Conservation (phyloP, 2,113 vertebrate genomes). For the Azemiops feae region DNA sequence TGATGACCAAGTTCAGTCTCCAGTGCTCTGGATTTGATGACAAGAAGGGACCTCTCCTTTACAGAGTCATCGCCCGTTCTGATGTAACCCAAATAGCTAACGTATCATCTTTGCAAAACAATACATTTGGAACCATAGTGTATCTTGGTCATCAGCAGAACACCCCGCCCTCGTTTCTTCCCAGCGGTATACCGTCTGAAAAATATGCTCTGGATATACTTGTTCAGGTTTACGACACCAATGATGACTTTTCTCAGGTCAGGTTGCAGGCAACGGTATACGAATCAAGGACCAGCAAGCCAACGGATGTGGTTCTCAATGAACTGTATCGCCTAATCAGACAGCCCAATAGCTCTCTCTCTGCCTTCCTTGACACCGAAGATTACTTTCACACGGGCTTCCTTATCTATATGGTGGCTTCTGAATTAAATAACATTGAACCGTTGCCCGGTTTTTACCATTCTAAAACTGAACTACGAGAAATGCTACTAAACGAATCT, state of each 20-base stretch:
- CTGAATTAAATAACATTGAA: slow-evolving; percentile 57
- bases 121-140: slow-evolving; percentile 60
- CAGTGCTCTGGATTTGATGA: slow-evolving; percentile 62
- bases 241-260: slow-evolving; percentile 58
- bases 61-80: slow-evolving; percentile 66
- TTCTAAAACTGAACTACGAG: slow-evolving; percentile 24
- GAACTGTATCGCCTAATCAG: slow-evolving; percentile 27
- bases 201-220: slow-evolving; percentile 45
- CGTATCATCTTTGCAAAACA: slow-evolving; percentile 63
- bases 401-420: slow-evolving; percentile 55
- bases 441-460: fast-evolving
- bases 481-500: slow-evolving; percentile 52
- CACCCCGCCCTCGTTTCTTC: slow-evolving; percentile 62
- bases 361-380: slow-evolving; percentile 11
- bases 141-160: slow-evolving; percentile 55
- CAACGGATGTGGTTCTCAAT: background rate
- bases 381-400: slow-evolving; percentile 56
- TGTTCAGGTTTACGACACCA: slow-evolving; percentile 57
- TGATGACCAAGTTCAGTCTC: slow-evolving; percentile 66
- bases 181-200: slow-evolving; percentile 34
- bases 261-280: slow-evolving; percentile 23
- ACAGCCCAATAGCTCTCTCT: fast-evolving
- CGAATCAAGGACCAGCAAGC: background rate
- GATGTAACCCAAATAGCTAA: slow-evolving; percentile 1
- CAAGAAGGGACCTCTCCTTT: slow-evolving; percentile 58